Base-by-base conservation (phyloP, 2,113 vertebrate species). In the Physeter macrocephalus region DNA sequence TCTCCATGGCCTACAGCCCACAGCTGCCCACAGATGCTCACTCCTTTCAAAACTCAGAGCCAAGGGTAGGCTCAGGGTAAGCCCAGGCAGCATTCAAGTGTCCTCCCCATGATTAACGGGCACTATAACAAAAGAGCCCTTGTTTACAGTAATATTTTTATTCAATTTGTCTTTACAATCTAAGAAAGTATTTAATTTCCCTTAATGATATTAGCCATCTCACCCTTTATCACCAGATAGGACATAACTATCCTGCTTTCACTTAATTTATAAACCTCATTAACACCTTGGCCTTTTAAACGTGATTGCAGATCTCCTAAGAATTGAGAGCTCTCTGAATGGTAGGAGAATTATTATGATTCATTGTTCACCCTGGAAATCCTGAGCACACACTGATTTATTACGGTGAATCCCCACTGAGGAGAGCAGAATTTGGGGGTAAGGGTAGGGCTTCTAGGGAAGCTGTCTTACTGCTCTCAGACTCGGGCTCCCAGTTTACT, bases 231-330 rank as follows among this genome's bases (percentile, higher is more conserved):
- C 97, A 94, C 96, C 97, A 98, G 97, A 96, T 95, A 98, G 98
- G 98, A 98, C 98, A 97, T 98, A 98, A 99, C 98, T 98, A 95
- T 97, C 97, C 98, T 97, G 86, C 96, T 98, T 98, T 98, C 98
- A 98, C 98, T 98, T 99, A 99, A 99, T 99, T 99, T 99, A 99
- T 98, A 95, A 98, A 98, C 98, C 98, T 99, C 98, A 99, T 99
- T 99, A 99, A 98, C 98, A 99, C 98, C 96, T 98, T 96, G 99
- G 98, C 98, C 98, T 98, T 97, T 98, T 98, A 98, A 97, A 99
- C 97, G 97, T 99, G 98, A 98, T 98, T 97, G 97, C 98, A 98
- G 97, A 98, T 98, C 98, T 98, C 98, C 97, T 57, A 98, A 98
- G 98, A 99, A 98, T 98, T 97, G 97, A 99, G 98, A 98, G 96